These are phyloP conservation scores for Ctenopoma multispine DNA, from an alignment of 2,797 vertebrate species.

Conservation along the genomic window DNA sequence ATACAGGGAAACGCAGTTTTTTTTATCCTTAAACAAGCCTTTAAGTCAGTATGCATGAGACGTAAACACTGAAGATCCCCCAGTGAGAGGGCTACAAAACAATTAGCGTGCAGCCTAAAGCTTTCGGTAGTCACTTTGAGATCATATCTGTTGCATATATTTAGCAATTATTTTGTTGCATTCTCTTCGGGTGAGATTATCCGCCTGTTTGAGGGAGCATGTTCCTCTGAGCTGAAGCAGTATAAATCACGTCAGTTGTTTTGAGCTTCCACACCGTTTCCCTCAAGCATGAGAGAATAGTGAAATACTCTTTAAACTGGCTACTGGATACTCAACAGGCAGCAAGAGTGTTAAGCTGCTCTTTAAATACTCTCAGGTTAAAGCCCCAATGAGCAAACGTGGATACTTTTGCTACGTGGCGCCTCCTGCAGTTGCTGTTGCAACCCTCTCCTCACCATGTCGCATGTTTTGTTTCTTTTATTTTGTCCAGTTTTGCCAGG, in stretches of 20 bases:
- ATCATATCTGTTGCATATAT: background rate
- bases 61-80: background rate
- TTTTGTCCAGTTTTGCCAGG: conserved; percentile 1
- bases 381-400: too few species aligned
- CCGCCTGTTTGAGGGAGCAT: background rate
- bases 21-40: background rate
- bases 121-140: background rate
- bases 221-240: background rate
- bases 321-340: too few species aligned
- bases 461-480: background rate
- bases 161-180: background rate
- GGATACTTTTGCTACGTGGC: too few species aligned
- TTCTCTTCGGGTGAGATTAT: background rate
- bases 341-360: too few species aligned
- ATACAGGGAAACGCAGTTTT: too few species aligned
- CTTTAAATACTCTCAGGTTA: background rate
- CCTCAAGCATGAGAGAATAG: background rate
- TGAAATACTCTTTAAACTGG: background rate
- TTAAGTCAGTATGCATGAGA: background rate
- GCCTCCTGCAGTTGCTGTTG: too few species aligned
- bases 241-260: background rate
- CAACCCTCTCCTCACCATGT: too few species aligned
- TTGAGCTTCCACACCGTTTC: background rate
- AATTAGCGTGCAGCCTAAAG: background rate
- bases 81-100: background rate